These are phyloP conservation scores for Micromesistius poutassou DNA, from an alignment of 2,797 vertebrate species.

Conservation along the genomic window DNA sequence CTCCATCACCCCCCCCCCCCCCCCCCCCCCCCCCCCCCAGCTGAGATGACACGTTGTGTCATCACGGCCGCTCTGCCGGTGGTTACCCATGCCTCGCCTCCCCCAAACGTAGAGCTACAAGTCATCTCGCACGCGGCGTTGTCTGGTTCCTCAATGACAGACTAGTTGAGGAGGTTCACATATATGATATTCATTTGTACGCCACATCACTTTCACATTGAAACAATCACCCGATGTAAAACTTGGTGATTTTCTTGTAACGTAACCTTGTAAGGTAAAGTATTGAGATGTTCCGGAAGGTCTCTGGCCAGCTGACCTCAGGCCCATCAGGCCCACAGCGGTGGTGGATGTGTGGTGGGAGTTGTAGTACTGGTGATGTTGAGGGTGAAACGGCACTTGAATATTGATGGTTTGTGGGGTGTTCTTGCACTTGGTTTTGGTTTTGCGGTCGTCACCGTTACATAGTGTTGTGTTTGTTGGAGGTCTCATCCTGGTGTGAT, in stretches of 20 bases:
- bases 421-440: background rate
- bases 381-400: conserved; percentile 29
- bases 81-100: no score
- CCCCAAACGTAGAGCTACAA: no score
- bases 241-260: no score
- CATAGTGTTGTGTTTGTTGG: no score
- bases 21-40: background rate
- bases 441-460: background rate
- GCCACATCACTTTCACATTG: background rate
- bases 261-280: no score
- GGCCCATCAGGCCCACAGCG: background rate
- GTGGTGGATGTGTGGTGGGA: background rate
- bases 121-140: no score
- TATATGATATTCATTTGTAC: background rate
- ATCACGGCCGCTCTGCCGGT: no score
- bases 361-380: background rate
- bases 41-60: background rate
- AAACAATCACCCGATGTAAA: no score
- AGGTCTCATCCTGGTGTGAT: no score
- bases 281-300: background rate
- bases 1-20: no score
- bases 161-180: background rate
- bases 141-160: no score
- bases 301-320: background rate
- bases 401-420: background rate